A percentile compares a stretch with the other conserved stretches of the same genome.
phyloP scores from a whole-genome alignment of 1,140 invertebrate genomes.

The Lordiphosa clarofinis region DNA sequence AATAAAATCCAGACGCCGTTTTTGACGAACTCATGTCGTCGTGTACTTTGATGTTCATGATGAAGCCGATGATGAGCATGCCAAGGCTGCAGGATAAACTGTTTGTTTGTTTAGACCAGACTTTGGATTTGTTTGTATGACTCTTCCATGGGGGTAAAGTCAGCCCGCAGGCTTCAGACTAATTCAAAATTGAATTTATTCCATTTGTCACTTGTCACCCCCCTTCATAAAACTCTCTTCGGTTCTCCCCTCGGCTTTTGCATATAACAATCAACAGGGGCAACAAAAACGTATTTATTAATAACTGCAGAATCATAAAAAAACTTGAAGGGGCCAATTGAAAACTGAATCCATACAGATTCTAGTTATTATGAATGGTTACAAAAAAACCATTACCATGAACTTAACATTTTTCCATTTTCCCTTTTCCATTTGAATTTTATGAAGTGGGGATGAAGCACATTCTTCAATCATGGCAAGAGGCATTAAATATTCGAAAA shows the following conservation, averaged over 20 bases:
- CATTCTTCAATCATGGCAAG: slow-evolving; percentile 53
- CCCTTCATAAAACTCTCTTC: slow-evolving; percentile 10
- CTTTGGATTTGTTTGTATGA: slow-evolving; percentile 38
- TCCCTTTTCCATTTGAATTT: slow-evolving; percentile 49
- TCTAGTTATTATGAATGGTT: slow-evolving; percentile 25
- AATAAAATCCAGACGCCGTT: slow-evolving; percentile 49
- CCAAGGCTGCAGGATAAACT: slow-evolving; percentile 44
- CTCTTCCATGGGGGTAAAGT: slow-evolving; percentile 22
- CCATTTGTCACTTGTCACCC: slow-evolving; percentile 45
- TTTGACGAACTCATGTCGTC: slow-evolving; percentile 63
- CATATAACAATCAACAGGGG: slow-evolving; percentile 67
- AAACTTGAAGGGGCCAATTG: slow-evolving; percentile 35
- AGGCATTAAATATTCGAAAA: slow-evolving; percentile 53
- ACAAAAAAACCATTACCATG: neutral
- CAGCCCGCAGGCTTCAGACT: slow-evolving; percentile 24
- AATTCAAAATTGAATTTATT: slow-evolving; percentile 49
- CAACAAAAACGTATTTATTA: slow-evolving; percentile 54
- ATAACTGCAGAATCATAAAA: slow-evolving; percentile 59
- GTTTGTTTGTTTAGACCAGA: slow-evolving; percentile 40
- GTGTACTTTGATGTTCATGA: slow-evolving; percentile 49
- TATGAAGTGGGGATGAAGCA: slow-evolving; percentile 31
- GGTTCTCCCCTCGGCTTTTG: neutral
- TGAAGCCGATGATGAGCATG: slow-evolving; percentile 20
- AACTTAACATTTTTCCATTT: slow-evolving; percentile 36
- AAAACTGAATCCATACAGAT: slow-evolving; percentile 18